Evolutionary conservation across 30 jellyfish, hydroid and myxozoan genomes (phyloP), one percentile per base, ranked within the genome.

Genomic region (Calvadosia cruxmelitensis): DNA sequence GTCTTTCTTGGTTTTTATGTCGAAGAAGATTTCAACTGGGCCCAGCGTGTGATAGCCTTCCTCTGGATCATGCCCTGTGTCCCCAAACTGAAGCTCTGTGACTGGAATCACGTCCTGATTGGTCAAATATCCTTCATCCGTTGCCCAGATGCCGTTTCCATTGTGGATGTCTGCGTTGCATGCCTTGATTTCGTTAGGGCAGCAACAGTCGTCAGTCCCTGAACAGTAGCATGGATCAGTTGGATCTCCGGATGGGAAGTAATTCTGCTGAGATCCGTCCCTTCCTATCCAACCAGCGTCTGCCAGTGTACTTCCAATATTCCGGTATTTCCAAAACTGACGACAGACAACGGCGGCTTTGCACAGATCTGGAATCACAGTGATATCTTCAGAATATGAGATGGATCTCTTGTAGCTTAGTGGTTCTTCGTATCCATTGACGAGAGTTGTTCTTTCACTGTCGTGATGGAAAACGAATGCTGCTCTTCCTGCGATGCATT

Each of bases 351-450:
- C 20, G 10, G 57, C 57, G 10, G 10, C 15, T 10, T 42, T 42
- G 20, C 10, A 10, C 10, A 42, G 10, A 5, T 10, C 57, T 42
- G 15, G 10, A 5, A 42, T 42, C 10, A 5, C 57, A 10, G 57
- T 42, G 57, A 42, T 10, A 20, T 42, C 20, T 5, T 42, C 57
- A 5, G 10, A 20, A 20, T 42, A 42, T 5, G 10, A 5, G 15
- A 42, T 42, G 15, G 10, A 20, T 5, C 10, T 42, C 20, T 42
- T 10, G 57, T 42, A 42, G 20, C 20, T 5, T 5, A 5, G 10
- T 42, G 57, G 57, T 42, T 42, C 57, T 42, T 42, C 57, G 20
- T 42, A 42, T 42, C 57, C 57, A 42, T 42, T 42, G 57, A 42
- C 57, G 20, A 20, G 10, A 20, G 20, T 42, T 20, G 57, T 42